Evolutionary conservation across 2,888 invertebrate species (phyloP).

Genomic region (Agrotis exclamationis): DNA sequence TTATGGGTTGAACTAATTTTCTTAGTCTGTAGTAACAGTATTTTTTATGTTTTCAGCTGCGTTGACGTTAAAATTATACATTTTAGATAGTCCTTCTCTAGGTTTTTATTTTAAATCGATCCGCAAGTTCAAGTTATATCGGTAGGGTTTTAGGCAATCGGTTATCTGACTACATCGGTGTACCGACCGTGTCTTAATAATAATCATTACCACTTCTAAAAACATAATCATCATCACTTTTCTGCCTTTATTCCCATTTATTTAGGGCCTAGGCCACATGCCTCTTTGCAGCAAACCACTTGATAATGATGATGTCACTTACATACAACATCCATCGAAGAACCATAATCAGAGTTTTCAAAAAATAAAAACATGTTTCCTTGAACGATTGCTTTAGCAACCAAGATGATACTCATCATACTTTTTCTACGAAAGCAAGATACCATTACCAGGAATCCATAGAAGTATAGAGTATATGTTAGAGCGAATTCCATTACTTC

Average conservation of each 20-base stretch:
- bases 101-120: not conserved
- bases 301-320: not conserved
- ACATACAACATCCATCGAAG: not conserved
- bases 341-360: not conserved
- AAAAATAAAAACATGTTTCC: not conserved
- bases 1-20: conserved; percentile 6
- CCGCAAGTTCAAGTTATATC: too few relatives aligned
- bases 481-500: conserved; percentile 45
- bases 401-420: conserved; percentile 18
- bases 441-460: conserved; percentile 39
- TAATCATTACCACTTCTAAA: not conserved
- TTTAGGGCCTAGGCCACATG: too few relatives aligned
- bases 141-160: not conserved
- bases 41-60: not conserved
- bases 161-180: not conserved
- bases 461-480: conserved; percentile 26
- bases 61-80: not conserved
- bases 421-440: conserved; percentile 39
- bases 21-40: not conserved
- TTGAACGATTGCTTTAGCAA: conserved; percentile 30
- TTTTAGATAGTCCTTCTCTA: not conserved
- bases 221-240: not conserved
- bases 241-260: not conserved
- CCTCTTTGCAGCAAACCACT: too few relatives aligned
- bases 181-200: not conserved